Conservation (phyloP, 2,113 vertebrate genomes). For the Charadrius vociferus region DNA sequence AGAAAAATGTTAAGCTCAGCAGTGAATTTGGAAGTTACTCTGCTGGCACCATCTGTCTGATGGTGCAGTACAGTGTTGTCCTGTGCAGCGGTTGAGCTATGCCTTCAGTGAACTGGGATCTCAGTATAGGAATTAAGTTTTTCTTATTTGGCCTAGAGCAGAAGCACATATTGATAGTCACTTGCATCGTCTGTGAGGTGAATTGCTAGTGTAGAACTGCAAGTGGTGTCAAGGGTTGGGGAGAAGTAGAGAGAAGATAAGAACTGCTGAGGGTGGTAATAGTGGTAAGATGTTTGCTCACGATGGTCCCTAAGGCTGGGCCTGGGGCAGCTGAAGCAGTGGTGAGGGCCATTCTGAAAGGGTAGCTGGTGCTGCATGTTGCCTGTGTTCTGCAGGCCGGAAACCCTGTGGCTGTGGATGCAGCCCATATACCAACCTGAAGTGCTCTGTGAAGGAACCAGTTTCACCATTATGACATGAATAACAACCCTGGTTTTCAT, state of each 20-base stretch:
- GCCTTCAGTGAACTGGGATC: neutral
- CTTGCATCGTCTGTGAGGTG: neutral
- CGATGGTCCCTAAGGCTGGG: neutral
- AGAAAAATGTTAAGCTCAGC: slow-evolving; percentile 1
- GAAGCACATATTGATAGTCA: neutral
- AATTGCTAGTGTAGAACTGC: neutral
- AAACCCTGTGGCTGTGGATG: neutral
- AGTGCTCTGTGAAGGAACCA: neutral
- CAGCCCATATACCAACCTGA: neutral
- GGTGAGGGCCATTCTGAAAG: accelerated
- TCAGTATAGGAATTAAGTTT: neutral
- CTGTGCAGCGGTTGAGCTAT: neutral
- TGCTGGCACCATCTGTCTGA: neutral
- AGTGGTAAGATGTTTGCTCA: neutral
- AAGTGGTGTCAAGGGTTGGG: neutral
- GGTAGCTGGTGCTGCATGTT: accelerated
- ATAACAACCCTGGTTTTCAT: neutral
- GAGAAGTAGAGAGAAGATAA: neutral
- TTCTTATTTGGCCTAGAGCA: neutral
- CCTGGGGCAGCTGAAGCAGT: neutral
- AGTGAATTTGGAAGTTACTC: neutral
- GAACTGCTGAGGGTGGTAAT: neutral
- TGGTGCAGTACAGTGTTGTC: neutral
- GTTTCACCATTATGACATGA: accelerated
- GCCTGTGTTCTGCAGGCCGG: neutral